These are phyloP conservation scores for Drosophila burlai DNA, from an alignment of 1,140 invertebrate genomes.

Conservation along the genomic window DNA sequence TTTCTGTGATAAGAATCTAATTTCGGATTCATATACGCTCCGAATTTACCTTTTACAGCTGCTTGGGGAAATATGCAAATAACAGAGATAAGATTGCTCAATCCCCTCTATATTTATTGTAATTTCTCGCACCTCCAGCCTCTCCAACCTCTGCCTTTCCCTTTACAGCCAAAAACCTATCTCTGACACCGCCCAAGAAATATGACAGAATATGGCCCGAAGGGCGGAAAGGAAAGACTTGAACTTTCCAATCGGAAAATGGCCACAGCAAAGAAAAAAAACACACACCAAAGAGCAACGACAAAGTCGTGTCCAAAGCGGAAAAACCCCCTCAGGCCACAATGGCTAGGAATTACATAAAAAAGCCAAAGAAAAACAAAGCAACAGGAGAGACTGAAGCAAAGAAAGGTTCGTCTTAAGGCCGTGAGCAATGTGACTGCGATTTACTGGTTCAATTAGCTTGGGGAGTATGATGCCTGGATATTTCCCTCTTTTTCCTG, in stretches of 20 bases:
- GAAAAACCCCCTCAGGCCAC: constrained; percentile 24
- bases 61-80: constrained; percentile 36
- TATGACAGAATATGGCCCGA: constrained; percentile 33
- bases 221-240: constrained; percentile 32
- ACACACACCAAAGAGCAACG: constrained; percentile 21
- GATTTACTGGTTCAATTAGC: constrained; percentile 80
- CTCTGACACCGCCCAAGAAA: constrained; percentile 39
- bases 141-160: neutral
- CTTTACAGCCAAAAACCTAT: constrained; percentile 3
- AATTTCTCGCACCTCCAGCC: constrained; percentile 30
- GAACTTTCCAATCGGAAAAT: constrained; percentile 46
- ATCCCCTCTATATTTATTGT: constrained; percentile 21
- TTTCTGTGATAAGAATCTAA: constrained; percentile 63
- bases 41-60: constrained; percentile 4
- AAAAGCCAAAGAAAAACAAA: constrained; percentile 34
- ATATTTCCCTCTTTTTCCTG: neutral
- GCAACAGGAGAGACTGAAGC: constrained; percentile 14
- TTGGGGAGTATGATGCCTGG: constrained; percentile 38
- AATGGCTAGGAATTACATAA: constrained; percentile 24
- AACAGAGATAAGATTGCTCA: constrained; percentile 4
- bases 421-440: constrained; percentile 45
- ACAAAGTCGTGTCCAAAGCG: constrained; percentile 45
- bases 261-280: neutral
- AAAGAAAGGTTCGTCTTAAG: constrained; percentile 28
- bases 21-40: constrained; percentile 64